These are phyloP conservation scores for Drosophila teissieri DNA, from an alignment of 1,140 invertebrate species.

Conservation along the genomic window DNA sequence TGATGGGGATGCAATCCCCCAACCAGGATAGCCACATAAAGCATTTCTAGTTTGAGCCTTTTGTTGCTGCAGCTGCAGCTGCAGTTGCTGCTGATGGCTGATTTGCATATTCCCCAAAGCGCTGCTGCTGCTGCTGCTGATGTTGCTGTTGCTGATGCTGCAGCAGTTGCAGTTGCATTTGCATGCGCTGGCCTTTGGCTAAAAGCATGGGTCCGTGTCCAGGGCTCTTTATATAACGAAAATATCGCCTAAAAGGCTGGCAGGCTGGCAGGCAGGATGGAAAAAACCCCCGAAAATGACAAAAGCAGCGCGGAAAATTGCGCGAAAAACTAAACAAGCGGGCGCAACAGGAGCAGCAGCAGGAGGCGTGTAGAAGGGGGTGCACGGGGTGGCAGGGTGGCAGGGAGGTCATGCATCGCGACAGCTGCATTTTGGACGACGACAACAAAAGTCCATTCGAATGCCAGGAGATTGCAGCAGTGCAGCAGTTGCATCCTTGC, in stretches of 20 bases:
- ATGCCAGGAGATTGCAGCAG: conserved; percentile 40
- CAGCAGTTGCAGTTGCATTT: conserved; percentile 67
- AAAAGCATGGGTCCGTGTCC: conserved; percentile 54
- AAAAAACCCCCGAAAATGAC: conserved; percentile 61
- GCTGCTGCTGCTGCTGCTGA: conserved; percentile 53
- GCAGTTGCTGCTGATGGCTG: conserved; percentile 61
- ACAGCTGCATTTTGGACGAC: conserved; percentile 62
- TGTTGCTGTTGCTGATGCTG: conserved; percentile 65
- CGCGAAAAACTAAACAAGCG: conserved; percentile 79
- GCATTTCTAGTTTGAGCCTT: conserved; percentile 71
- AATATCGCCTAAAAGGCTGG: conserved; percentile 35
- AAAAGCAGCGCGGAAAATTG: conserved; percentile 79
- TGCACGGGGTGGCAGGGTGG: not conserved
- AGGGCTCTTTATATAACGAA: conserved; percentile 58
- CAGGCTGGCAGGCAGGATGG: conserved; percentile 9
- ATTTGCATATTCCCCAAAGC: conserved; percentile 82
- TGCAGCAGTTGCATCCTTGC: conserved; percentile 55
- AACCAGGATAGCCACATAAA: conserved; percentile 34
- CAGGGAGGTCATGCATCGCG: conserved; percentile 14
- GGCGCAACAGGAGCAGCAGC: not conserved
- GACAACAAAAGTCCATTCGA: conserved; percentile 72
- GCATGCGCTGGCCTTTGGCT: conserved; percentile 54
- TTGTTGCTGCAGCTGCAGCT: conserved; percentile 49
- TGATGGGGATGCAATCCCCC: not conserved
- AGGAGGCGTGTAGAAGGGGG: not conserved